These are phyloP conservation scores for Cyprinodon variegatus DNA, from an alignment of 2,113 vertebrate genomes.

Conservation along the genomic window DNA sequence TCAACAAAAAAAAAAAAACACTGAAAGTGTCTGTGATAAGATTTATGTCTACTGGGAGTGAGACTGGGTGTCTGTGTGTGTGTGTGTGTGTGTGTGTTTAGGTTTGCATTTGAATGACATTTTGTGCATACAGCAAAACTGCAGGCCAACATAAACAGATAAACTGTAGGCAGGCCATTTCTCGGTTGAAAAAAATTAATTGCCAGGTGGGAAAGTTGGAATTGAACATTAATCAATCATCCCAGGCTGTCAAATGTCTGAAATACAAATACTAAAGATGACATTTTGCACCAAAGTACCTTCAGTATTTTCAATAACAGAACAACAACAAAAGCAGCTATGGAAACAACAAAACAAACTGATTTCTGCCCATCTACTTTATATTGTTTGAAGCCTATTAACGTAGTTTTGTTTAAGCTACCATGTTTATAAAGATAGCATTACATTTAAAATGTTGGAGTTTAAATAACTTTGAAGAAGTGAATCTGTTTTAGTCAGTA, in stretches of 20 bases:
- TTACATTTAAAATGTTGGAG: conserved; percentile 22
- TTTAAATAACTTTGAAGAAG: conserved; percentile 32
- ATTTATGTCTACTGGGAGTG: background rate
- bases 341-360: conserved; percentile 23
- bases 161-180: conserved; percentile 23
- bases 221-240: conserved; percentile 58
- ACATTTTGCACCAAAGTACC: conserved; percentile 21
- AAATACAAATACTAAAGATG: conserved; percentile 28
- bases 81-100: background rate
- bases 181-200: conserved; percentile 47
- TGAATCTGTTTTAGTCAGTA: conserved; percentile 60
- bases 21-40: background rate
- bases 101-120: conserved; percentile 28
- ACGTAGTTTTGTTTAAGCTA: conserved; percentile 25
- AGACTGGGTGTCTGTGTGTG: background rate
- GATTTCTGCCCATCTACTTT: conserved; percentile 6
- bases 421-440: conserved; percentile 14
- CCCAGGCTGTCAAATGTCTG: conserved; percentile 15
- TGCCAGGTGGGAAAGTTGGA: conserved; percentile 58
- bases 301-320: conserved; percentile 32
- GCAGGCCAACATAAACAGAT: conserved; percentile 58
- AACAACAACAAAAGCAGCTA: conserved; percentile 39
- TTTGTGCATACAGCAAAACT: conserved; percentile 25
- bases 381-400: conserved; percentile 1
- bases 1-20: conserved; percentile 9